Percentiles rank a stretch among this genome's conserved stretches.
These are phyloP conservation scores for Glyptemys insculpta DNA, from an alignment of 2,797 vertebrate species.

Conservation along the genomic window DNA sequence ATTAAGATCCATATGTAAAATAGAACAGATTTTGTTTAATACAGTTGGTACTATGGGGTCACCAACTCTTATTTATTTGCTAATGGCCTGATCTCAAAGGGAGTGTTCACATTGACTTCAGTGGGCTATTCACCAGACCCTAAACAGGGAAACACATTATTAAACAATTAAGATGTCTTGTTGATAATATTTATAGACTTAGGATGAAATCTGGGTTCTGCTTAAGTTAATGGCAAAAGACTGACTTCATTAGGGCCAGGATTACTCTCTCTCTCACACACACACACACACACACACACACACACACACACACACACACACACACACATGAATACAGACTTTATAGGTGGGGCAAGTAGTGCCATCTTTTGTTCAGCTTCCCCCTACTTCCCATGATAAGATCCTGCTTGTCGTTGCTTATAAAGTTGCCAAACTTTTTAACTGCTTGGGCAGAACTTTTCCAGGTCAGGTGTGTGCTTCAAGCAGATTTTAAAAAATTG, in stretches of 20 bases:
- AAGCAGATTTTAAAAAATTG: too few species aligned
- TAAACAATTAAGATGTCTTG: rapidly evolving
- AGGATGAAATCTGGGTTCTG: not conserved
- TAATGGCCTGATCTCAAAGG: not conserved
- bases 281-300: too few species aligned
- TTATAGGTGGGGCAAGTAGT: too few species aligned
- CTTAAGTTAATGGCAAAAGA: not conserved
- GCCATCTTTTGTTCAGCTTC: too few species aligned
- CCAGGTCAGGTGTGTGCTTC: not conserved
- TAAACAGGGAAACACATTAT: not conserved
- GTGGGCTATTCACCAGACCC: not conserved
- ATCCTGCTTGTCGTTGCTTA: not conserved
- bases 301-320: too few species aligned
- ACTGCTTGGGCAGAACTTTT: not conserved
- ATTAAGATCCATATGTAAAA: not conserved
- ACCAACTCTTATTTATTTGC: not conserved
- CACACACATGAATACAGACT: not conserved
- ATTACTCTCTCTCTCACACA: not conserved
- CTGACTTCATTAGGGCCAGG: not conserved
- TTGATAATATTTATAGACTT: not conserved
- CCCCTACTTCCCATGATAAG: not conserved
- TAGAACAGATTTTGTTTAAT: not conserved
- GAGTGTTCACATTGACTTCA: not conserved
- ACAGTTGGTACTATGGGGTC: too few species aligned
- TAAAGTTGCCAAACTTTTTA: not conserved